Conservation (phyloP, 2,888 invertebrate species). For the Alloscopus bannaensis region DNA sequence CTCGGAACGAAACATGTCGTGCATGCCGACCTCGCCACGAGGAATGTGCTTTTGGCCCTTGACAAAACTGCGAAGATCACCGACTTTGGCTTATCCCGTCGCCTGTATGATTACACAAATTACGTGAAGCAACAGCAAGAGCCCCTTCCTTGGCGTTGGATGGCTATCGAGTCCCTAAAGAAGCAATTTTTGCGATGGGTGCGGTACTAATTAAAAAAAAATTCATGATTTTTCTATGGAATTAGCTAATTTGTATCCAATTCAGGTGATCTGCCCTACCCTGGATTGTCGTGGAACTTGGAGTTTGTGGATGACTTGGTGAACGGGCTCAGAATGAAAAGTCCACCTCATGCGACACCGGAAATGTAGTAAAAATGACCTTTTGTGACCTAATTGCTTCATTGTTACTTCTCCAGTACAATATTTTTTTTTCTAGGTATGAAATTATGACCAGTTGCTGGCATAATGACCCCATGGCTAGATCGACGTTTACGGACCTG, state of each 20-base stretch:
- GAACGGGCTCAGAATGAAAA: slow-evolving; percentile 45
- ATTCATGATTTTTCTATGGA: neutral
- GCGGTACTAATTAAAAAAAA: too few species aligned
- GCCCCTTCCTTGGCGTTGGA: slow-evolving; percentile 47
- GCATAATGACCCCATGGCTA: slow-evolving; percentile 15
- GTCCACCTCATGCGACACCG: slow-evolving; percentile 30
- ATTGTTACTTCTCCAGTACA: neutral
- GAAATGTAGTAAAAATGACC: slow-evolving; percentile 22
- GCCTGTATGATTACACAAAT: slow-evolving; percentile 46
- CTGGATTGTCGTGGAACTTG: slow-evolving; percentile 53
- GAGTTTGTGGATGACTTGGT: slow-evolving; percentile 47
- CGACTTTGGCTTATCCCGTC: slow-evolving; percentile 43
- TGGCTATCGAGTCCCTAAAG: slow-evolving; percentile 38
- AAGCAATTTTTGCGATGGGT: slow-evolving; percentile 44
- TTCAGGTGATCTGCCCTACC: slow-evolving; percentile 52
- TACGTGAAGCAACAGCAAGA: slow-evolving; percentile 48
- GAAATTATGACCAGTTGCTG: slow-evolving; percentile 43
- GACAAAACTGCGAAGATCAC: slow-evolving; percentile 42
- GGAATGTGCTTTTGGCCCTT: slow-evolving; percentile 31
- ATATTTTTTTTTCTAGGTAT: slow-evolving; percentile 31
- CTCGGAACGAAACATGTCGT: slow-evolving; percentile 15
- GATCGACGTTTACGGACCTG: slow-evolving; percentile 46
- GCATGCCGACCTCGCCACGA: slow-evolving; percentile 41
- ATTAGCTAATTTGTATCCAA: neutral
- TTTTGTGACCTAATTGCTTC: neutral